Base-by-base conservation (phyloP, 2,113 vertebrate species). In the Xenopus laevis region DNA sequence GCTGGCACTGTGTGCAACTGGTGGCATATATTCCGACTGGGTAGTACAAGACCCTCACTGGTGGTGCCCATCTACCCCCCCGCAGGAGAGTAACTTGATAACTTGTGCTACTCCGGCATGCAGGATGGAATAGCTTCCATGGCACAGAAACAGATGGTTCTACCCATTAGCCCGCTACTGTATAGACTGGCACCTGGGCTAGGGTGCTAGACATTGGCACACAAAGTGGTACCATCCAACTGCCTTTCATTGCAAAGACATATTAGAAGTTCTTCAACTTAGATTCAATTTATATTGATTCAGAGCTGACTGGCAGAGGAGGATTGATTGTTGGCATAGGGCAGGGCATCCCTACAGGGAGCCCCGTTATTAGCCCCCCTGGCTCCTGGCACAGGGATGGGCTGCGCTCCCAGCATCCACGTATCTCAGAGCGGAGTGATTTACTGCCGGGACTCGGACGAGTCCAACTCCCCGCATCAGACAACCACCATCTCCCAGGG, bases 341-440 rank as follows among this genome's bases (percentile, higher is more conserved):
- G 12, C 23, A 52, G 45, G 47, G 58, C 20, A 68, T 68, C 65
- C 65, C 65, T 61, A 13, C 12, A 20, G 58, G 68, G 57, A 21
- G 64, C 63, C 45, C 16, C 4, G 10, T 33, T 30, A 57, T 18
- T 27, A 45, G 47, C 47, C 47, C 47, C 72, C 50, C 52, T 66
- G 71, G 50, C 33, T 45, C 71, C 33, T 79, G 84, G 85, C 82
- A 78, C 86, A 90, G 93, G 92, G 67, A 97, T 98, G 96, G 95
- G 95, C 92, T 98, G 95, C 88, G 95, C 95, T 84, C 95, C 96
- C 85, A 98, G 96, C 81, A 97, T 98, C 88, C 95, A 98, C 87
- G 95, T 98, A 88, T 98, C 95, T 81, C 96, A 98, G 89, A 98
- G 95, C 93, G 95, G 96, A 77, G 95, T 97, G 87, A 95, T 98